A percentile compares a stretch with the other conserved stretches of the same genome.
These are phyloP conservation scores for Phenganax marumi DNA, from an alignment of 92 coral and sea anemone species.

Conservation along the genomic window DNA sequence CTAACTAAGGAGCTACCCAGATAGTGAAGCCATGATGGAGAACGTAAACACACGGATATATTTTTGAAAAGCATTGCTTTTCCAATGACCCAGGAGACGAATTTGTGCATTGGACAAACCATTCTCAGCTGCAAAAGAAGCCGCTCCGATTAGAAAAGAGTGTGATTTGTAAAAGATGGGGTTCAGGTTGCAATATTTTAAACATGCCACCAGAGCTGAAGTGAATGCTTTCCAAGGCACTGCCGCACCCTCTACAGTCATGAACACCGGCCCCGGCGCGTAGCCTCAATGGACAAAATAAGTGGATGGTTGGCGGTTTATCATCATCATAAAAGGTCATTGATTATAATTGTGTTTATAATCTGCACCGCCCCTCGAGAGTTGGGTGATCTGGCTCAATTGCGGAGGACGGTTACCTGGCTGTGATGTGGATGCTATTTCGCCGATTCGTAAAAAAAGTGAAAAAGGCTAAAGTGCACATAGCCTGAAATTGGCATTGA, in stretches of 20 bases:
- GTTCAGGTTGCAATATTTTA: constrained; percentile 55
- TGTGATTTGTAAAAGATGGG: constrained; percentile 63
- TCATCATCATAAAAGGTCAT: constrained; percentile 46
- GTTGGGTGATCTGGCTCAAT: constrained; percentile 13
- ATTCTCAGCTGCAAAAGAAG: too few species aligned
- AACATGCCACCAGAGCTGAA: too few species aligned
- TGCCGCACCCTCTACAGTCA: constrained; percentile 45
- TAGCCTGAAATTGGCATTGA: constrained; percentile 54
- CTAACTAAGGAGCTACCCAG: too few species aligned
- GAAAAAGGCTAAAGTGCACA: constrained; percentile 49
- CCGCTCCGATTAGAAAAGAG: constrained; percentile 68
- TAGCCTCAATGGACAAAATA: constrained; percentile 56
- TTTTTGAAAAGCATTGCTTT: too few species aligned
- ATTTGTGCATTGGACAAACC: too few species aligned
- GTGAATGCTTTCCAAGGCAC: constrained; percentile 55
- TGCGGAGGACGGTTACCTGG: not conserved
- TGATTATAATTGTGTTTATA: constrained; percentile 60
- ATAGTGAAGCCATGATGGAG: too few species aligned
- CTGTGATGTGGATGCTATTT: not conserved
- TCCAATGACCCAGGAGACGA: too few species aligned
- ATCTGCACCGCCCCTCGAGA: constrained; percentile 28
- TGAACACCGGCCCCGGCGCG: constrained; percentile 58
- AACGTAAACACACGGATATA: too few species aligned
- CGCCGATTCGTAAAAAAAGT: constrained; percentile 24
- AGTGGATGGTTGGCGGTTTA: constrained; percentile 52